Conservation (phyloP, 2,113 vertebrate species). For the Hippocampus zosterae region DNA sequence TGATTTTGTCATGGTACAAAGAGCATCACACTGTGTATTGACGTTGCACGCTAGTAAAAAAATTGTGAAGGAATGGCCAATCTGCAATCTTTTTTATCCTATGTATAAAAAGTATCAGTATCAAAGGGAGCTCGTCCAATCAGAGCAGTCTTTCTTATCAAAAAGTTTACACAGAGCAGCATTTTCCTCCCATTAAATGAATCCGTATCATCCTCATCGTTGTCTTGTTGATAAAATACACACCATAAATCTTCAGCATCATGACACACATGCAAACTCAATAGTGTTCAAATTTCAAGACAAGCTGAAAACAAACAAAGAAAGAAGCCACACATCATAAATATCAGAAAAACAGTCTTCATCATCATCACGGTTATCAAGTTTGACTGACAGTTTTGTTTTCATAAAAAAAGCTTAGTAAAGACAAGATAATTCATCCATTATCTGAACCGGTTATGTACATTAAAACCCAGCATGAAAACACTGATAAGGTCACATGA, state of each 20-base stretch:
- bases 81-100: slow-evolving; percentile 35
- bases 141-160: slow-evolving; percentile 32
- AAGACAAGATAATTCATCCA: background rate
- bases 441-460: background rate
- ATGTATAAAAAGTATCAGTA: slow-evolving; percentile 50
- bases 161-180: slow-evolving; percentile 48
- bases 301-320: slow-evolving; percentile 40
- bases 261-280: slow-evolving; percentile 53
- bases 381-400: background rate
- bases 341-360: slow-evolving; percentile 12
- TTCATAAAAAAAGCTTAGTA: background rate
- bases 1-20: too few species aligned
- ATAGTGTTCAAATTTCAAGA: slow-evolving; percentile 43
- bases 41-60: slow-evolving; percentile 6
- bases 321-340: slow-evolving; percentile 11
- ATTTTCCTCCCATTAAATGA: slow-evolving; percentile 4
- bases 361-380: background rate
- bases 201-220: slow-evolving; percentile 22
- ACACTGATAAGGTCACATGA: background rate
- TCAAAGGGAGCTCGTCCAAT: slow-evolving; percentile 45
- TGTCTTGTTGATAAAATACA: background rate
- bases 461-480: background rate
- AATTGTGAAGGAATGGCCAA: slow-evolving; percentile 26
- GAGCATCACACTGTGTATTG: too few species aligned
- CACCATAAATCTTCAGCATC: slow-evolving; percentile 13